These are phyloP conservation scores for Bugula neritina DNA, from an alignment of 2,888 invertebrate genomes.

Conservation along the genomic window DNA sequence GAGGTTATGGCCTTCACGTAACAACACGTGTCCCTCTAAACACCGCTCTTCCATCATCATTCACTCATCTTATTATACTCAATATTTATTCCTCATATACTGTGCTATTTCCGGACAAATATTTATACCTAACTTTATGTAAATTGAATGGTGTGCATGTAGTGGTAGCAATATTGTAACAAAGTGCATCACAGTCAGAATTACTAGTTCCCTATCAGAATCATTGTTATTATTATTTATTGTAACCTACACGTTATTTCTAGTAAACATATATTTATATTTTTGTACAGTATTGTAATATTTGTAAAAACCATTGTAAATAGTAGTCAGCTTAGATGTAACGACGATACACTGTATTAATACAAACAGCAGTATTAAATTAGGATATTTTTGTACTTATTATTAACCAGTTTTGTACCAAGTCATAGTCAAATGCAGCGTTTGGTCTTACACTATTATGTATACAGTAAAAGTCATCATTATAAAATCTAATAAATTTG, in stretches of 20 bases:
- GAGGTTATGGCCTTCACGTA: conserved; percentile 55
- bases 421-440: too few relatives aligned
- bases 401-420: background rate
- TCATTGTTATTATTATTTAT: too few relatives aligned
- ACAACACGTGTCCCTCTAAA: background rate
- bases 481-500: too few relatives aligned
- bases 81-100: background rate
- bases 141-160: too few relatives aligned
- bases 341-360: background rate
- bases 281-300: background rate
- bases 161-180: too few relatives aligned
- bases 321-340: background rate
- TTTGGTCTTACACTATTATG: too few relatives aligned
- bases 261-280: background rate
- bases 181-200: too few relatives aligned
- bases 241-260: too few relatives aligned
- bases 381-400: conserved; percentile 20
- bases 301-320: background rate
- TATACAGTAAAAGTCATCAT: too few relatives aligned
- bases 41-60: background rate
- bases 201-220: too few relatives aligned
- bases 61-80: background rate
- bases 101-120: background rate
- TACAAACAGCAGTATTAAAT: conserved; percentile 12
- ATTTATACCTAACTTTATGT: too few relatives aligned